Evolutionary conservation across 2,797 vertebrate genomes (phyloP).

Genomic region (Peromyscus eremicus): DNA sequence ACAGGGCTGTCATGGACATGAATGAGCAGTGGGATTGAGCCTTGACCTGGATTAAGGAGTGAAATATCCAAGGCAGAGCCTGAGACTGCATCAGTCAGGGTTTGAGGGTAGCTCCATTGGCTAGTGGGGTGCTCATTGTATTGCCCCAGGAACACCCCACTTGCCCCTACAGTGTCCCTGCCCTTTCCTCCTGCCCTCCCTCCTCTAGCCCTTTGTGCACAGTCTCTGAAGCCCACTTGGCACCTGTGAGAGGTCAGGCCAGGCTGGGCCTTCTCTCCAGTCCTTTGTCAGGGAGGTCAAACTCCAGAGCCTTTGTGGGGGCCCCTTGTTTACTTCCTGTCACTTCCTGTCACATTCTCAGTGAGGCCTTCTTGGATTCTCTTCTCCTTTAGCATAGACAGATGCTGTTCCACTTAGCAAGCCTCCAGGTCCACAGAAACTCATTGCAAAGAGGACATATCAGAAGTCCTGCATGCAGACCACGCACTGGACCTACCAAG

Average conservation of each 20-base stretch:
- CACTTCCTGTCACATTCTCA: neutral
- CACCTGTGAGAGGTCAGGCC: neutral
- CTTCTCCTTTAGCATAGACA: rapidly evolving
- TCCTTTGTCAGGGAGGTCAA: neutral
- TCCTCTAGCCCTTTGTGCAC: neutral
- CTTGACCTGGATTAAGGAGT: too few relatives aligned
- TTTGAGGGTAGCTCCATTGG: neutral
- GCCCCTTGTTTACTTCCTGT: neutral
- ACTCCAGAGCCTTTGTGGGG: neutral
- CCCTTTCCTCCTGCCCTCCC: neutral
- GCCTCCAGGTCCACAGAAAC: neutral
- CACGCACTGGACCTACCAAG: rapidly evolving
- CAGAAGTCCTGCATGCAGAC: neutral
- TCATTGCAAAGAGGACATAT: neutral
- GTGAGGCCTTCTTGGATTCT: neutral
- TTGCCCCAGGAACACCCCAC: neutral
- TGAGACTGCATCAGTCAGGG: neutral
- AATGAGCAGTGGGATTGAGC: neutral
- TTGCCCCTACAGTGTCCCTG: rapidly evolving
- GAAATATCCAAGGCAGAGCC: neutral
- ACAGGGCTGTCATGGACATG: neutral
- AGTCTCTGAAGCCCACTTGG: neutral
- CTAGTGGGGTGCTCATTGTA: neutral
- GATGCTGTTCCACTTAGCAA: too few relatives aligned
- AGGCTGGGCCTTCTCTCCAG: neutral